Percentiles rank a stretch among this genome's conserved stretches.
phyloP scores from a whole-genome alignment of 1,140 invertebrate genomes.

The Rhynchophorus ferrugineus region DNA sequence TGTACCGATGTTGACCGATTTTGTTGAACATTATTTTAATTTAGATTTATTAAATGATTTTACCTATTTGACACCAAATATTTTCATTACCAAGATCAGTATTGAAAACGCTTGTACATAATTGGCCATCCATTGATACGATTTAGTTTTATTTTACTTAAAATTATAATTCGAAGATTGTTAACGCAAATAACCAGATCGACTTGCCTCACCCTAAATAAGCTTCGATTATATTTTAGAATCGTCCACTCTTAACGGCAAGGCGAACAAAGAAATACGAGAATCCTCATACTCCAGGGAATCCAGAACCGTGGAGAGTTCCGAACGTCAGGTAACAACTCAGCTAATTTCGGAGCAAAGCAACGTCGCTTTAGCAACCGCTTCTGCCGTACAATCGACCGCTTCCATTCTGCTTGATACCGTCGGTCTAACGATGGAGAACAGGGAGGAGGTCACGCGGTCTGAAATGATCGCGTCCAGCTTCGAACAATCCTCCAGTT shows the following conservation, averaged over 20 bases:
- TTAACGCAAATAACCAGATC: too few species aligned
- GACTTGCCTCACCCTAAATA: too few species aligned
- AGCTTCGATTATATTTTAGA: too few species aligned
- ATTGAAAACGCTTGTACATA: too few species aligned
- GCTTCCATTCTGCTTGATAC: not conserved
- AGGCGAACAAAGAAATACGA: constrained; percentile 13
- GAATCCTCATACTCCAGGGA: constrained; percentile 8
- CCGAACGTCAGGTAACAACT: constrained; percentile 5
- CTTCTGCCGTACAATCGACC: not conserved
- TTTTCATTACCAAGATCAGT: too few species aligned
- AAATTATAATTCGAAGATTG: too few species aligned
- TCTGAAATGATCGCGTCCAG: not conserved
- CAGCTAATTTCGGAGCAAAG: not conserved
- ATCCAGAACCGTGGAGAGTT: constrained; percentile 6
- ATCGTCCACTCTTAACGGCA: constrained; percentile 7
- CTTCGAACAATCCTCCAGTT: not conserved
- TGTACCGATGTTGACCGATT: too few species aligned
- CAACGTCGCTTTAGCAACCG: not conserved
- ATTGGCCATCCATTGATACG: too few species aligned
- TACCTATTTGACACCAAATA: too few species aligned
- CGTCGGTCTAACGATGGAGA: not conserved
- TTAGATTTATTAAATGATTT: too few species aligned
- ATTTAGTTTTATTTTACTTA: too few species aligned
- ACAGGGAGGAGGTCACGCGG: not conserved
- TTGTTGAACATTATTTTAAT: too few species aligned